Percentiles rank a stretch among this genome's conserved stretches.
Conservation (phyloP, 1,140 invertebrate species). For the Archegozetes longisetosus region DNA sequence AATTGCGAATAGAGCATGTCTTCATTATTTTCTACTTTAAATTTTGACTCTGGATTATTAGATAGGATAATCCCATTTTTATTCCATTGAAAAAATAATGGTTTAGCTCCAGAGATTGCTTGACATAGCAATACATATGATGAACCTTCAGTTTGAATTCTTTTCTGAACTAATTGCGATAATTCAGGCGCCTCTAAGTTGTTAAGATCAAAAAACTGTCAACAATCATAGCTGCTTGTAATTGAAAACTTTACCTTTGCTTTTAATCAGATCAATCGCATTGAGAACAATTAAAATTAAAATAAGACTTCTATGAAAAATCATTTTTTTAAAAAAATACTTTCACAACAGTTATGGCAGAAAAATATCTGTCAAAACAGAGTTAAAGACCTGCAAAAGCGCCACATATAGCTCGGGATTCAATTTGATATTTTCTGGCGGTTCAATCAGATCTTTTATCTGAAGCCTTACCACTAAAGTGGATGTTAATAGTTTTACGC, state of each 20-base stretch:
- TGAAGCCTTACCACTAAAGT: conserved; percentile 12
- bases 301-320: not conserved
- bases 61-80: not conserved
- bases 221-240: not conserved
- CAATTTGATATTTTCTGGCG: no score
- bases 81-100: conserved; percentile 2
- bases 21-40: not conserved
- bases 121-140: not conserved
- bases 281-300: not conserved
- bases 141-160: conserved; percentile 2
- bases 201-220: not conserved
- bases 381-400: no score
- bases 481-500: conserved; percentile 11
- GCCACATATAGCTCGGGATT: no score
- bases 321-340: not conserved
- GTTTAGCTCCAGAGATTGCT: not conserved
- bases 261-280: not conserved
- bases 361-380: no score
- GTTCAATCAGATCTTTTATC: no score
- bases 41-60: not conserved
- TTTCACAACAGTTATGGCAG: no score
- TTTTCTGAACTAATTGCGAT: not conserved
- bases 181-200: no score
- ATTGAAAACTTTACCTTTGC: not conserved
- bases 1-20: conserved; percentile 1